phyloP scores from a whole-genome alignment of 2,113 vertebrate genomes.

The Naja naja region DNA sequence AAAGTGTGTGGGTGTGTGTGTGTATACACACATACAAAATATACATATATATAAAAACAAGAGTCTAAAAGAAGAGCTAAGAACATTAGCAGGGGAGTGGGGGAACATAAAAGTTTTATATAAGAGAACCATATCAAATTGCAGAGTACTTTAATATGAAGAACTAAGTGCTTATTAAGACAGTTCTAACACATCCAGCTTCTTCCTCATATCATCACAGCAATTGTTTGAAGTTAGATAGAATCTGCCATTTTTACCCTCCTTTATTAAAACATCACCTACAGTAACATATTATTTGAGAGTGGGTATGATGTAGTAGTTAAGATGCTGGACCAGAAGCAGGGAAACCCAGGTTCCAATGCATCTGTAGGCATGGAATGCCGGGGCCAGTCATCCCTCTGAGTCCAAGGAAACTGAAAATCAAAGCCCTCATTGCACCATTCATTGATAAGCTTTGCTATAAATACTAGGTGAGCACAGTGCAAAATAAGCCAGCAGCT shows the following conservation, averaged over 20 bases:
- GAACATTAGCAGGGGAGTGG: not conserved
- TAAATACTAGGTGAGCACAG: not conserved
- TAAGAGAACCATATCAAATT: not conserved
- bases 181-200: not conserved
- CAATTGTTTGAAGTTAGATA: not conserved
- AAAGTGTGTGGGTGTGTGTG: not conserved
- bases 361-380: not conserved
- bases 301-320: not conserved
- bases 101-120: not conserved
- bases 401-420: not conserved
- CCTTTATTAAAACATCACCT: not conserved
- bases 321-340: not conserved
- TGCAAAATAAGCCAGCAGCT: not conserved
- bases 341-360: not conserved
- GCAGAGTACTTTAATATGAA: not conserved
- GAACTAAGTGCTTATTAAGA: not conserved
- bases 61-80: not conserved
- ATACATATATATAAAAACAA: not conserved
- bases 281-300: not conserved
- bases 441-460: not conserved
- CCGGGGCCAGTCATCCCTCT: not conserved
- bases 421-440: not conserved
- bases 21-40: too few relatives aligned
- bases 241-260: not conserved
- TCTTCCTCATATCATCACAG: not conserved